These are phyloP conservation scores for Notolabrus celidotus DNA, from an alignment of 2,797 vertebrate species.

Conservation along the genomic window DNA sequence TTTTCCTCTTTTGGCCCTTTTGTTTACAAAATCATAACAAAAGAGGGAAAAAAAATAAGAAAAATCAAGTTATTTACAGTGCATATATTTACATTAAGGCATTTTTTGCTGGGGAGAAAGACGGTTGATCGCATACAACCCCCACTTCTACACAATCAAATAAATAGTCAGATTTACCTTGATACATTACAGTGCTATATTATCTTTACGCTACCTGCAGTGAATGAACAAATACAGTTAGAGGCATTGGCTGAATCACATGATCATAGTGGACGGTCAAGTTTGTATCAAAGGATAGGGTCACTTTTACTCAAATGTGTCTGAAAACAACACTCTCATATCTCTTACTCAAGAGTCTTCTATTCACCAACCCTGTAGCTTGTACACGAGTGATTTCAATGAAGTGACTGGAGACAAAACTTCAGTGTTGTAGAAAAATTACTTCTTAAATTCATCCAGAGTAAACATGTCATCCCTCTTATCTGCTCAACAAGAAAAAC, in stretches of 20 bases:
- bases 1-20: slow-evolving; percentile 86
- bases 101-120: slow-evolving; percentile 83
- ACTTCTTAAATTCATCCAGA: slow-evolving; percentile 3
- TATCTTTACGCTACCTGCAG: slow-evolving; percentile 79
- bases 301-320: slow-evolving; percentile 24
- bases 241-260: slow-evolving; percentile 64
- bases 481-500: not conserved
- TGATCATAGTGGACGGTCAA: slow-evolving; percentile 49
- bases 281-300: slow-evolving; percentile 46
- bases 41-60: slow-evolving; percentile 82
- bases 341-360: not conserved
- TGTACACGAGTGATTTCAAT: no score
- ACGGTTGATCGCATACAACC: slow-evolving; percentile 78
- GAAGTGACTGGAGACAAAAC: slow-evolving; percentile 5
- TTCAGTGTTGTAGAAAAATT: not conserved
- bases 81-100: slow-evolving; percentile 97
- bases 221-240: slow-evolving; percentile 74
- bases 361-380: no score
- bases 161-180: slow-evolving; percentile 85
- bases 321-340: not conserved
- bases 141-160: slow-evolving; percentile 84
- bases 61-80: slow-evolving; percentile 91
- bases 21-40: slow-evolving; percentile 89
- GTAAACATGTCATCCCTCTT: no score
- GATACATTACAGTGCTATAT: slow-evolving; percentile 80